Evolutionary conservation across 2,113 vertebrate species (phyloP).

Genomic region (Ornithorhynchus anatinus): DNA sequence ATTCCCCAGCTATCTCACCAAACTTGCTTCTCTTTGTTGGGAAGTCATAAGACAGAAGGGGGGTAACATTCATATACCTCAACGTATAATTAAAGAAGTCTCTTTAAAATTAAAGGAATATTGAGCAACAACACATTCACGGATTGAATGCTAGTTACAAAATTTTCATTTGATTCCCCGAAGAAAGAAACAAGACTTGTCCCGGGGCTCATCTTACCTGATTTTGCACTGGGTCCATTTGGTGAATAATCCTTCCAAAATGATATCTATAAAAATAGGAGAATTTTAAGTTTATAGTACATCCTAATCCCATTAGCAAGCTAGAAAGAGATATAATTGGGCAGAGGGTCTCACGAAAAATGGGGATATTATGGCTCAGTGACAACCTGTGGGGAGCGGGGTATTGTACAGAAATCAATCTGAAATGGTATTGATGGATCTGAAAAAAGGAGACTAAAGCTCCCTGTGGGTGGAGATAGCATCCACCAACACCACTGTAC

Average conservation of each 20-base stretch:
- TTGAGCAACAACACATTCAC: constrained; percentile 30
- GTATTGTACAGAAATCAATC: too few relatives aligned
- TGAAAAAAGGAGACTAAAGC: too few relatives aligned
- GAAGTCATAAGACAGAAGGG: background rate
- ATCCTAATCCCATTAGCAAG: too few relatives aligned
- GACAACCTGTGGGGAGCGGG: too few relatives aligned
- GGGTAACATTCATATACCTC: background rate
- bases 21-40: constrained; percentile 55
- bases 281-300: background rate
- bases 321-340: background rate
- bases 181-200: background rate
- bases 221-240: constrained; percentile 57
- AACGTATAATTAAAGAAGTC: constrained; percentile 23
- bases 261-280: constrained; percentile 68
- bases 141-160: background rate
- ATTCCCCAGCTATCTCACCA: constrained; percentile 45
- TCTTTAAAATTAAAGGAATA: background rate
- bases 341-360: too few relatives aligned
- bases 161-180: constrained; percentile 17
- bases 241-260: constrained; percentile 87
- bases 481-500: too few relatives aligned
- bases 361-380: too few relatives aligned
- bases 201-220: constrained; percentile 66
- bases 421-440: too few relatives aligned
- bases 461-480: too few relatives aligned